These are phyloP conservation scores for Dorcus hopei DNA, from an alignment of 2,888 invertebrate genomes.

Conservation along the genomic window DNA sequence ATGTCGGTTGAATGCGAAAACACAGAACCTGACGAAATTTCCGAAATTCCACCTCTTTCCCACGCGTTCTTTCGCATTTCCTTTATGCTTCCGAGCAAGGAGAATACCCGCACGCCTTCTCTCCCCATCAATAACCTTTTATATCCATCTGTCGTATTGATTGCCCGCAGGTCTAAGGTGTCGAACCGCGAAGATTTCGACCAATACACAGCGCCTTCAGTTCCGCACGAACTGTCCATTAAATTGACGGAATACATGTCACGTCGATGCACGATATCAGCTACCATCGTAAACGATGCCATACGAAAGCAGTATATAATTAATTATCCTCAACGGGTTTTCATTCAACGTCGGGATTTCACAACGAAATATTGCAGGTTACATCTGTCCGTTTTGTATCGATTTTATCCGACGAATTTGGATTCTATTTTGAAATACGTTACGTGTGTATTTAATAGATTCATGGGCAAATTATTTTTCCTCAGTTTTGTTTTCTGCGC, in stretches of 20 bases:
- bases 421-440: no score
- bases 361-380: no score
- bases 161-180: slow-evolving; percentile 34
- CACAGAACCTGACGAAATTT: no score
- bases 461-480: no score
- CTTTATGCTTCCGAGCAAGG: background rate
- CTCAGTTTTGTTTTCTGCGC: no score
- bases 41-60: background rate
- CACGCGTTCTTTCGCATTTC: background rate
- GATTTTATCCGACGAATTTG: no score
- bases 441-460: no score
- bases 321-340: background rate
- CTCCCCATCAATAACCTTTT: slow-evolving; percentile 36
- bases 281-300: background rate
- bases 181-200: slow-evolving; percentile 9
- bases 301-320: background rate
- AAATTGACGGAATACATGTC: background rate
- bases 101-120: background rate
- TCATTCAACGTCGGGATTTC: background rate
- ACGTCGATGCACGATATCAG: background rate
- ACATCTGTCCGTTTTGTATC: no score
- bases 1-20: no score
- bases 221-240: background rate
- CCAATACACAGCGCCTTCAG: background rate
- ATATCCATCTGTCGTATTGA: slow-evolving; percentile 38